Percentiles rank a stretch among this genome's conserved stretches.
phyloP scores from a whole-genome alignment of 92 coral and sea anemone genomes.

The Epizoanthus illoricatus region DNA sequence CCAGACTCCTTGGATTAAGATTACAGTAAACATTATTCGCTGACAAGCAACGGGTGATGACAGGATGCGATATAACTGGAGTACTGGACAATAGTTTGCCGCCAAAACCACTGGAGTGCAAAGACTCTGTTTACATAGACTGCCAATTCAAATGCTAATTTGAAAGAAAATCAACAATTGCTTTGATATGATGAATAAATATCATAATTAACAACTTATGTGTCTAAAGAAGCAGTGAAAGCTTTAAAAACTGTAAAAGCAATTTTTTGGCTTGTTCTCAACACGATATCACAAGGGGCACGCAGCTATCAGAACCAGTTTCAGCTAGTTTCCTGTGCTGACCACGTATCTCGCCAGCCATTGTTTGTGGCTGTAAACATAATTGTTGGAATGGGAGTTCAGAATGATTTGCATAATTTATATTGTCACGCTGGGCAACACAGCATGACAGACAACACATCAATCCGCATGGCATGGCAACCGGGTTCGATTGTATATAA shows the following conservation, averaged over 20 bases:
- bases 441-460: neutral
- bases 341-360: neutral
- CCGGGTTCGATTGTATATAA: neutral
- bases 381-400: neutral
- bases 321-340: slow-evolving; percentile 1
- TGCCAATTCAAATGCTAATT: slow-evolving; percentile 11
- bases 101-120: slow-evolving; percentile 23
- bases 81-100: slow-evolving; percentile 19
- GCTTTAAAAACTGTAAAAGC: neutral
- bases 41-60: neutral
- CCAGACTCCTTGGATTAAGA: neutral
- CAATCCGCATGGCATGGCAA: slow-evolving; percentile 1
- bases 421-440: slow-evolving; percentile 6
- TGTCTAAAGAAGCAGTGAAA: neutral
- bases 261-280: neutral
- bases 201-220: neutral
- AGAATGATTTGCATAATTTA: neutral
- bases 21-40: neutral
- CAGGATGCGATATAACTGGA: slow-evolving; percentile 18
- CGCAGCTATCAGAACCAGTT: neutral
- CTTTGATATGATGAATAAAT: neutral
- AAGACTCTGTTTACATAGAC: neutral
- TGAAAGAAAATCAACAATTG: neutral
- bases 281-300: neutral
- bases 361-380: neutral